phyloP scores from a whole-genome alignment of 2,797 vertebrate species.

The Dromococcyx pavoninus region DNA sequence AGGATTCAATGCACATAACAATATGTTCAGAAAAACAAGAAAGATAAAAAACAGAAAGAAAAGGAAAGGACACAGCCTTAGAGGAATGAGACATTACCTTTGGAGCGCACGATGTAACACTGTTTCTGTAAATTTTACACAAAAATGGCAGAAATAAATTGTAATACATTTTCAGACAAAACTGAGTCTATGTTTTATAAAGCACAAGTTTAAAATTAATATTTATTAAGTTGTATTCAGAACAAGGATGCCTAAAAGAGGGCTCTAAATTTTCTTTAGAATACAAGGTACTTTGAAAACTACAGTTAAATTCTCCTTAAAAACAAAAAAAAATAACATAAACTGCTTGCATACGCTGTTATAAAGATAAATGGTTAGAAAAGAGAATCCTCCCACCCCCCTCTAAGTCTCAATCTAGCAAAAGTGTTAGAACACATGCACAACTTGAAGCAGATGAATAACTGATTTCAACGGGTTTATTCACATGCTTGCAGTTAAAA shows the following conservation, averaged over 20 bases:
- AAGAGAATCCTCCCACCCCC: constrained; percentile 10
- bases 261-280: constrained; percentile 83
- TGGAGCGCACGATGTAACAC: constrained; percentile 97
- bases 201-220: constrained; percentile 77
- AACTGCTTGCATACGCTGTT: neutral
- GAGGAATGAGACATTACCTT: constrained; percentile 98
- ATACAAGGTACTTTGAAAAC: constrained; percentile 45
- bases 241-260: constrained; percentile 78
- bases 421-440: neutral
- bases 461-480: neutral
- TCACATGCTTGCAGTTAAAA: neutral
- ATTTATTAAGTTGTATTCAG: constrained; percentile 75
- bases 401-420: neutral
- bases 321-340: neutral
- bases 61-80: constrained; percentile 90
- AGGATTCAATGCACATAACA: constrained; percentile 77
- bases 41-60: constrained; percentile 60
- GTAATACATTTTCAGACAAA: constrained; percentile 97
- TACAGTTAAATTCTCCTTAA: constrained; percentile 12
- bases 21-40: constrained; percentile 81
- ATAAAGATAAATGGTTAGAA: neutral
- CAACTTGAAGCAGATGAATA: neutral
- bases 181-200: constrained; percentile 88
- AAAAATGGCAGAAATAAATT: constrained; percentile 99
- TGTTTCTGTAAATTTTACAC: constrained; percentile 99